A percentile compares a stretch with the other conserved stretches of the same genome.
These are phyloP conservation scores for Ammodytes dubius DNA, from an alignment of 2,113 vertebrate species.

Conservation along the genomic window DNA sequence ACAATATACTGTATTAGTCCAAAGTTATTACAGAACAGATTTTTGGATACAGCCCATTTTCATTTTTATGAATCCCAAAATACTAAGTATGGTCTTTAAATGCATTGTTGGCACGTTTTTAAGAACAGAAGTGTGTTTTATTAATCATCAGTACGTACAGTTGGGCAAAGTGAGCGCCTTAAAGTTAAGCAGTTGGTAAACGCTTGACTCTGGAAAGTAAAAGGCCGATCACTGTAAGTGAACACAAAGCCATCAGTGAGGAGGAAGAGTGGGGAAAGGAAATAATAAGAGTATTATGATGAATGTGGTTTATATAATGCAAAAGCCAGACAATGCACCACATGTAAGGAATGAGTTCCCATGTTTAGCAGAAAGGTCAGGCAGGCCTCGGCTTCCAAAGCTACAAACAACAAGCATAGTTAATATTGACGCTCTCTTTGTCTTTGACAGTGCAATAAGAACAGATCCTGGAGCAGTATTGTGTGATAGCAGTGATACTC, in stretches of 20 bases:
- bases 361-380: neutral
- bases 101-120: too few relatives aligned
- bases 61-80: too few relatives aligned
- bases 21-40: too few relatives aligned
- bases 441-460: constrained; percentile 4
- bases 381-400: neutral
- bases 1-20: too few relatives aligned
- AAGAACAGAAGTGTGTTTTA: too few relatives aligned
- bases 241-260: neutral
- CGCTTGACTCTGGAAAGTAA: neutral
- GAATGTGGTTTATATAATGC: neutral
- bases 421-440: neutral
- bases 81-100: too few relatives aligned
- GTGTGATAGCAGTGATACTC: constrained; percentile 31
- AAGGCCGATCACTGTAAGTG: neutral
- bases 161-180: too few relatives aligned
- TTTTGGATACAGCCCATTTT: too few relatives aligned
- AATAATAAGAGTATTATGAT: neutral
- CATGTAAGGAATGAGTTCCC: neutral
- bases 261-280: neutral
- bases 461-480: constrained; percentile 21
- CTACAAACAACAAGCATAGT: too few relatives aligned
- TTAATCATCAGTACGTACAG: too few relatives aligned
- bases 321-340: neutral
- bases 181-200: neutral